Base-by-base conservation (phyloP, 2,113 vertebrate genomes). In the Megaceryle torquata region DNA sequence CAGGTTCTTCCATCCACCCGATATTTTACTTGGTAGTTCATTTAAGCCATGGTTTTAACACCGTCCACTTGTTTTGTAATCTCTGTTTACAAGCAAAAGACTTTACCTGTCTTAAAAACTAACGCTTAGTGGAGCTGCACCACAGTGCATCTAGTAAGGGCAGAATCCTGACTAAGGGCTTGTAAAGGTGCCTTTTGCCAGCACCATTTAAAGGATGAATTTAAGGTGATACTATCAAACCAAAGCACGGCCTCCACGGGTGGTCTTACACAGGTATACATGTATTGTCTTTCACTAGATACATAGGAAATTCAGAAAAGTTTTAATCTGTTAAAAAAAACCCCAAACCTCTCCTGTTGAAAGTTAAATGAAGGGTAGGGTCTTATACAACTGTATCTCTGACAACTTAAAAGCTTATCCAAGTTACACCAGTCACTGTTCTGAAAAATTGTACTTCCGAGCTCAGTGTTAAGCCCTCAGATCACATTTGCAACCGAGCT, bases 41-140 rank as follows among this genome's bases (percentile, higher is more conserved):
- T 64, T 93, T 75, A 94, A 86, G 15, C 57, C 81, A 46, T 7
- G 92, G 37, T 83, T 86, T 74, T 46, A 94, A 82, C 4, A 2
- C 78, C 43, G 85, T 53, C 87, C 71, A 48, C 79, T 89, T 64
- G 41, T 84, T 95, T 92, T 78, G 80, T 56, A 91, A 39, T 88
- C 92, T 59, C 14, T 93, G 60, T 93, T 97, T 91, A 90, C 59
- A 91, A 88, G 87, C 56, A 91, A 87, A 87, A 94, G 50, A 24
- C 5, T 81, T 70, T 94, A 83, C 76, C 94, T 95, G 85, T 81
- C 59, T 80, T 60, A 67, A 79, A 87, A 82, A 25, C 35, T 28
- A 65, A 82, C 0, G 0, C 53, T 85, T 80, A 33, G 76, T 14
- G 79, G 67, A 86, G 88, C 59, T 80, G 71, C 57, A 57, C 15